Conservation (phyloP, 2,797 vertebrate species). For the Coluber constrictor region DNA sequence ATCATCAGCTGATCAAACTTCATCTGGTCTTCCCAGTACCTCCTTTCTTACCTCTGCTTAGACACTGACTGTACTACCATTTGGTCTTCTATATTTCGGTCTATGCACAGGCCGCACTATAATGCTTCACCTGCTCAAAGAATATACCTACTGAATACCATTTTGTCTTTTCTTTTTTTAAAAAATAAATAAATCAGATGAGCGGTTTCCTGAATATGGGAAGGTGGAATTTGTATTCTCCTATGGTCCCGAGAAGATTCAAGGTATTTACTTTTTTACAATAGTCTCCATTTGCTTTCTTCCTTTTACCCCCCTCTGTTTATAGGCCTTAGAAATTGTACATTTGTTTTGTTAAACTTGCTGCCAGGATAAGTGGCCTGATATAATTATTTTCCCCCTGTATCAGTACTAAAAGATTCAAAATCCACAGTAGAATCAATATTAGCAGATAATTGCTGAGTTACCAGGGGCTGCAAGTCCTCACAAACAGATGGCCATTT, state of each 20-base stretch:
- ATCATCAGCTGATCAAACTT: not conserved
- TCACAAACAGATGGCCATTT: not conserved
- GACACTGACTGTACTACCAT: not conserved
- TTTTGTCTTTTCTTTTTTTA: constrained; percentile 12
- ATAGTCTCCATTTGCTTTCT: not conserved
- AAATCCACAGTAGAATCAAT: not conserved
- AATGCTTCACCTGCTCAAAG: not conserved
- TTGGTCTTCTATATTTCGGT: not conserved
- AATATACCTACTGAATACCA: not conserved
- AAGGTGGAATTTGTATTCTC: constrained; percentile 98
- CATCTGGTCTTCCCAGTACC: not conserved
- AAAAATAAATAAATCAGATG: constrained; percentile 73
- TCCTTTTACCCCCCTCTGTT: not conserved
- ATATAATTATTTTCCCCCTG: not conserved
- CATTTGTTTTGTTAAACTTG: not conserved
- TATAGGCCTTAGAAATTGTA: not conserved
- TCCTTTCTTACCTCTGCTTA: not conserved
- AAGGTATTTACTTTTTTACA: constrained; percentile 74
- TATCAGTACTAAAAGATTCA: not conserved
- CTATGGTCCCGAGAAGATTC: constrained; percentile 95
- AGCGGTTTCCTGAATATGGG: constrained; percentile 94
- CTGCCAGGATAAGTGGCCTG: not conserved
- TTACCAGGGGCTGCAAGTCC: too few relatives aligned
- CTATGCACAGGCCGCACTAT: not conserved
- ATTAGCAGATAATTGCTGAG: not conserved